These are phyloP conservation scores for Trichonephila clavipes DNA, from an alignment of 1,140 invertebrate species.

Conservation along the genomic window DNA sequence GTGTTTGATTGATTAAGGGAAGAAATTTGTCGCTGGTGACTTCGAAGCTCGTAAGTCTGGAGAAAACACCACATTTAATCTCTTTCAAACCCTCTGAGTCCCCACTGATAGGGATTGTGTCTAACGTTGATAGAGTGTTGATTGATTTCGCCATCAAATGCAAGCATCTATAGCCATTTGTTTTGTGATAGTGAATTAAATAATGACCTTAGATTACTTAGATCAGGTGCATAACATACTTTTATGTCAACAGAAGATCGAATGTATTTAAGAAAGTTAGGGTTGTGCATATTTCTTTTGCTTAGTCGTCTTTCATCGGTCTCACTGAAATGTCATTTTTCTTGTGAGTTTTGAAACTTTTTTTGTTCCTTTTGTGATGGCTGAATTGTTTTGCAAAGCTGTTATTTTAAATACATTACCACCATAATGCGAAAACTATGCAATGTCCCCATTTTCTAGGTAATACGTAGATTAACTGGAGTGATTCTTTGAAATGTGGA, in stretches of 20 bases:
- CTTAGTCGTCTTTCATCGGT: background rate
- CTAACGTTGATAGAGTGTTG: slow-evolving; percentile 23
- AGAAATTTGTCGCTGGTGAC: slow-evolving; percentile 36
- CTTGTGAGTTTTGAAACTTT: too few species aligned
- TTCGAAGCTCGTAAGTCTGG: slow-evolving; percentile 25
- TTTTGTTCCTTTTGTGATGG: too few species aligned
- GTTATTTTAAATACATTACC: too few species aligned
- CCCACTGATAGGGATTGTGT: slow-evolving; percentile 47
- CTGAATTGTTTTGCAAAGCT: too few species aligned
- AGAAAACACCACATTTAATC: slow-evolving; percentile 42
- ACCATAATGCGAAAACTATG: too few species aligned
- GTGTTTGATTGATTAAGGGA: slow-evolving; percentile 39
- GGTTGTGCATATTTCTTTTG: background rate
- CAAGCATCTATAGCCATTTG: slow-evolving; percentile 8
- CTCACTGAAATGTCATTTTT: too few species aligned
- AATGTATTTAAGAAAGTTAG: background rate
- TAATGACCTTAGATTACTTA: slow-evolving; percentile 7
- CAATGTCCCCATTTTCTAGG: too few species aligned
- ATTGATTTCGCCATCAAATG: slow-evolving; percentile 51
- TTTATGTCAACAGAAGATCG: background rate
- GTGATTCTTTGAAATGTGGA: too few species aligned
- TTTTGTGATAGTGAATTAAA: slow-evolving; percentile 29
- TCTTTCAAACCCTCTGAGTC: slow-evolving; percentile 44
- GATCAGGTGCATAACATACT: background rate
- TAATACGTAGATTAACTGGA: too few species aligned